Percentiles rank a stretch among this genome's conserved stretches.
phyloP scores from a whole-genome alignment of 2,888 invertebrate genomes.

The Drosophila macrospina region DNA sequence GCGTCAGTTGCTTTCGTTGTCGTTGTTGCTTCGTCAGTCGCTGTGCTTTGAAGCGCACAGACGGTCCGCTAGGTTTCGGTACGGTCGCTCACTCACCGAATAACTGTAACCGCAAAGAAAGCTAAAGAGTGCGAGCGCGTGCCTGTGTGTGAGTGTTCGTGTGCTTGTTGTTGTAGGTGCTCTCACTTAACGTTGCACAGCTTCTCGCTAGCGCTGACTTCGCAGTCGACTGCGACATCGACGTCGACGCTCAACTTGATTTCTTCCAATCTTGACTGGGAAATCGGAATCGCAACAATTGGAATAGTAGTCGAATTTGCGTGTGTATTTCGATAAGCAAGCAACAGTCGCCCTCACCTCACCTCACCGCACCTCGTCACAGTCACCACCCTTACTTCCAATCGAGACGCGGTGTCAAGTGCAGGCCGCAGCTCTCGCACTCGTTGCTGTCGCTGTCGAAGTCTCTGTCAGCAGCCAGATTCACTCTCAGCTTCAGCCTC shows the following conservation, averaged over 20 bases:
- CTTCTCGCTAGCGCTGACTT: conserved; percentile 39
- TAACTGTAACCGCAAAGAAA: conserved; percentile 49
- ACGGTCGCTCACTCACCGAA: conserved; percentile 35
- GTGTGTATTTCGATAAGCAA: conserved; percentile 54
- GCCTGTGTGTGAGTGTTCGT: conserved; percentile 23
- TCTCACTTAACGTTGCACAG: conserved; percentile 33
- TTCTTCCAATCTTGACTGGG: conserved; percentile 79
- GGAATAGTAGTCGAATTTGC: conserved; percentile 76
- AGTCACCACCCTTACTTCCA: conserved; percentile 23
- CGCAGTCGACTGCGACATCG: conserved; percentile 19
- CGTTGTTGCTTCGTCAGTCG: conserved; percentile 58
- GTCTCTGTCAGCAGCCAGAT: conserved; percentile 61
- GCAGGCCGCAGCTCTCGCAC: conserved; percentile 50
- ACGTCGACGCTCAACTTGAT: conserved; percentile 70
- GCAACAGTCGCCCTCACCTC: conserved; percentile 4
- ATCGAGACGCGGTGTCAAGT: conserved; percentile 65
- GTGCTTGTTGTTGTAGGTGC: conserved; percentile 24
- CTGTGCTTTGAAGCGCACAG: conserved; percentile 57
- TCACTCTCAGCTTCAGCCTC: conserved; percentile 63
- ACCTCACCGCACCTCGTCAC: conserved; percentile 11
- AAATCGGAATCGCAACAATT: conserved; percentile 81
- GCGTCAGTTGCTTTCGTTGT: conserved; percentile 9
- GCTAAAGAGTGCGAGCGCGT: conserved; percentile 39
- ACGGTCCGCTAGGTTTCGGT: conserved; percentile 41
- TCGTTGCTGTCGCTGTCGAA: conserved; percentile 18